A percentile compares a stretch with the other conserved stretches of the same genome.
Conservation (phyloP, 2,113 vertebrate species). For the Poeciliopsis retropinna region DNA sequence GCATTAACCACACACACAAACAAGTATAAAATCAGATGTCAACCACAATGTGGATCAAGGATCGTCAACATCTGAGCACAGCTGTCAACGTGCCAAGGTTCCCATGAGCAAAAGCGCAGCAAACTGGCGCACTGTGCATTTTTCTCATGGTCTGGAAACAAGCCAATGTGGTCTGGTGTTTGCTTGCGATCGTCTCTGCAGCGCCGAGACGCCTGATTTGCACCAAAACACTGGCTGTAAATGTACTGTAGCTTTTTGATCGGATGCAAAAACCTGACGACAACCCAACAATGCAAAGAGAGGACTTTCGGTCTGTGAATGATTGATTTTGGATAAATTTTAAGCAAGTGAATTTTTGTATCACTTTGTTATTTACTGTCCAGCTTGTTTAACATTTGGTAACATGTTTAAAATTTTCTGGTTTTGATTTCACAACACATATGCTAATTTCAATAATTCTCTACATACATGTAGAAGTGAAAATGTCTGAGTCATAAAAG, state of each 20-base stretch:
- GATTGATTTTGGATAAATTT: background rate
- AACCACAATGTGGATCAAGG: constrained; percentile 28
- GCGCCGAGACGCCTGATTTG: background rate
- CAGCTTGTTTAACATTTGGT: background rate
- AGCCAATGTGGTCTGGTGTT: constrained; percentile 25
- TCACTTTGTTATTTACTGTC: no score
- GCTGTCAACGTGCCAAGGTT: constrained; percentile 16
- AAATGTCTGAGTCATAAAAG: background rate
- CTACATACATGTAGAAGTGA: background rate
- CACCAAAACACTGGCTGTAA: background rate
- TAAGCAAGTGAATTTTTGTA: no score
- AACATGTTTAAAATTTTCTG: background rate
- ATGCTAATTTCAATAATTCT: background rate
- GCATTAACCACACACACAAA: constrained; percentile 47
- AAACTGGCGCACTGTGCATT: background rate
- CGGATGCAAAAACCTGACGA: background rate
- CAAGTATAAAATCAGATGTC: background rate
- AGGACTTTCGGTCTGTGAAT: background rate
- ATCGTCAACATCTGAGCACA: constrained; percentile 22
- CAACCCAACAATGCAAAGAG: background rate
- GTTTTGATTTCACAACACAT: background rate
- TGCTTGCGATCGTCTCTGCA: background rate
- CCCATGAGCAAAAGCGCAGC: constrained; percentile 9
- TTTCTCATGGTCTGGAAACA: constrained; percentile 24
- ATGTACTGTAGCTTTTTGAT: background rate